A percentile compares a stretch with the other conserved stretches of the same genome.
Evolutionary conservation across 1,140 invertebrate species (phyloP).

Genomic region (Cotesia typhae): DNA sequence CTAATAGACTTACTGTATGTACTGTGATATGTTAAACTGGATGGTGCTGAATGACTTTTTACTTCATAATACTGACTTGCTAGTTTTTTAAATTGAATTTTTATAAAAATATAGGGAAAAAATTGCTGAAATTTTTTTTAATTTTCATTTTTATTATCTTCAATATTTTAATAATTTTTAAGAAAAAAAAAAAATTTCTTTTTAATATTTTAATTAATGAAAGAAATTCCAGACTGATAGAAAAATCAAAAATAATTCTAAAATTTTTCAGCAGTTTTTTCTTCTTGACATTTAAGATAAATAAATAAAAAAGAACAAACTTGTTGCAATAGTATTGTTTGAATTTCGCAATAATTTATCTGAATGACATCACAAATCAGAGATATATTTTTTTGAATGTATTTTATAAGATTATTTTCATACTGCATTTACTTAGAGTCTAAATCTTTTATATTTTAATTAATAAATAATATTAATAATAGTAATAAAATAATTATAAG

Average conservation of each 20-base stretch:
- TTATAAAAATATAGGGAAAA: neutral
- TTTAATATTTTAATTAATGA: too few relatives aligned
- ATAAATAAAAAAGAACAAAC: neutral
- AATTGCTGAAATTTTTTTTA: too few relatives aligned
- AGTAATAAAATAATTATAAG: neutral
- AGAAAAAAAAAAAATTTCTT: too few relatives aligned
- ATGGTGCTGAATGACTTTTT: constrained; percentile 40
- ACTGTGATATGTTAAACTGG: constrained; percentile 36
- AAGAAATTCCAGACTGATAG: too few relatives aligned
- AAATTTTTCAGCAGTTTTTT: too few relatives aligned
- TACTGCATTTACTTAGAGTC: constrained; percentile 31
- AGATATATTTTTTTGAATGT: constrained; percentile 19
- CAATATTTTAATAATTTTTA: too few relatives aligned
- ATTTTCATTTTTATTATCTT: too few relatives aligned
- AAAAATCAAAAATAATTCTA: too few relatives aligned
- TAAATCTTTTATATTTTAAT: constrained; percentile 17
- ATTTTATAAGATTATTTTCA: constrained; percentile 29
- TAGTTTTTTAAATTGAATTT: constrained; percentile 24
- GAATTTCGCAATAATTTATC: too few relatives aligned
- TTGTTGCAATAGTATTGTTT: constrained; percentile 23
- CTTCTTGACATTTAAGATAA: neutral
- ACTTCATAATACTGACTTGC: constrained; percentile 40
- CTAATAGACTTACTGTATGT: constrained; percentile 34
- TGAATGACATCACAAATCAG: neutral
- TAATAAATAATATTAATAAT: constrained; percentile 14